Evolutionary conservation across 2,113 vertebrate species (phyloP), one percentile per base, ranked within the genome.

Genomic region (Cyprinus carpio): DNA sequence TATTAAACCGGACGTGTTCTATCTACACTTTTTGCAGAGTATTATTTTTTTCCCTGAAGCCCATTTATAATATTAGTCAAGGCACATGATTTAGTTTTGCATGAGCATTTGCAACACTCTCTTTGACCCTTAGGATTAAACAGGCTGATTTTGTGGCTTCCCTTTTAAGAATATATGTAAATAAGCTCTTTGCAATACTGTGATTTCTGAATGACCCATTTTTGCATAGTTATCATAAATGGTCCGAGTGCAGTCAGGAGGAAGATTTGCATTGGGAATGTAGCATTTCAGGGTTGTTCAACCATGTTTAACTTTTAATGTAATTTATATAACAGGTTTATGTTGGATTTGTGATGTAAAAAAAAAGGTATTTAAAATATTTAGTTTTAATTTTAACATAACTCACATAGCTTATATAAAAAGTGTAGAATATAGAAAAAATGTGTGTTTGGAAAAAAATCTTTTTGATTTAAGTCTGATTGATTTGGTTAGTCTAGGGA

Each of bases 101-200:
- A 20, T 49, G 60, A 49, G 9, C 43, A 13, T 51, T 69, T 69
- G 31, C 10, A 13, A 51, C 5, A 11, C 43, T 31, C 10, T 6
- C 20, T 49, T 29, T 65, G 27, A 81, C 62, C 16, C 25, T 69
- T 69, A 81, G 10, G 25, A 69, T 81, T 51, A 81, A 65, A 69
- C 75, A 6, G 40, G 77, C 8, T 64, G n/a, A 13, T 64, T 27
- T 80, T 27, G 20, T 15, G 31, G 6, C 20, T 60, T 13, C 16
- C 16, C 31, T n/a, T n/a, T 40, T 79, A 10, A 40, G 12, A 60
- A 31, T 13, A 15, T 13, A 58, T 58, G 51, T 74, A 74, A 74
- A 43, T 78, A 43, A 16, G 13, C 58, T 64, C 1, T 80, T 27
- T 11, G 23, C 56, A 27, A 43, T 27, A n/a, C 31, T 74, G 37